A percentile compares a stretch with the other conserved stretches of the same genome.
phyloP scores from a whole-genome alignment of 2,888 invertebrate species.

The Notocelia uddmanniana region DNA sequence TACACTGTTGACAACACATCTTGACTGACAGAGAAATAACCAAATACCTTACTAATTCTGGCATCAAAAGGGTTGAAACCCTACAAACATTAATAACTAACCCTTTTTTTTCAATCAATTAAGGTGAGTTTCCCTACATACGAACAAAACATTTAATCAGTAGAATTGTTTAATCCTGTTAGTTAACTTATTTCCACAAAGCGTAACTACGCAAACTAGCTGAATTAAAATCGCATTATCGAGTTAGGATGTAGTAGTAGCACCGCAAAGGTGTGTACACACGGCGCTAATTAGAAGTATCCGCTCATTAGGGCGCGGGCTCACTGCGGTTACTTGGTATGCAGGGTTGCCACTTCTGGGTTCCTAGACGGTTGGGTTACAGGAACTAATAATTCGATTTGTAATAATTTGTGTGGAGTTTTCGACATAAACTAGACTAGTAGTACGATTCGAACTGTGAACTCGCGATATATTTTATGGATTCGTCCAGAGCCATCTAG shows the following conservation, averaged over 20 bases:
- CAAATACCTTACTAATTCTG: not conserved
- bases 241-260: conserved; percentile 10
- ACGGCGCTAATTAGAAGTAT: conserved; percentile 10
- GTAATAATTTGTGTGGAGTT: not conserved
- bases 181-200: conserved; percentile 14
- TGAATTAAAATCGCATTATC: conserved; percentile 13
- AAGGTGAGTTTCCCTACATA: not conserved
- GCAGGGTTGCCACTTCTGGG: not conserved
- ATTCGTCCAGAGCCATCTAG: too few species aligned
- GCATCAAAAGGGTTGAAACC: not conserved
- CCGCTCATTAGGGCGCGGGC: conserved; percentile 16
- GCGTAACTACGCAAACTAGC: not conserved
- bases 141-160: not conserved
- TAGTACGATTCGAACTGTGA: too few species aligned
- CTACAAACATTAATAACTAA: not conserved
- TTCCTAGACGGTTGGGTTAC: not conserved
- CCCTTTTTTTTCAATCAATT: not conserved
- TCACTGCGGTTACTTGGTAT: conserved; percentile 13
- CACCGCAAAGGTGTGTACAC: conserved; percentile 19
- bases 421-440: not conserved
- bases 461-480: too few species aligned
- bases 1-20: not conserved
- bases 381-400: not conserved
- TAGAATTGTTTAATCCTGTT: conserved; percentile 6
- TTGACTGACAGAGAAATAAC: not conserved